Percentiles rank a stretch among this genome's conserved stretches.
phyloP scores from a whole-genome alignment of 2,888 invertebrate genomes.

The Phania funesta region DNA sequence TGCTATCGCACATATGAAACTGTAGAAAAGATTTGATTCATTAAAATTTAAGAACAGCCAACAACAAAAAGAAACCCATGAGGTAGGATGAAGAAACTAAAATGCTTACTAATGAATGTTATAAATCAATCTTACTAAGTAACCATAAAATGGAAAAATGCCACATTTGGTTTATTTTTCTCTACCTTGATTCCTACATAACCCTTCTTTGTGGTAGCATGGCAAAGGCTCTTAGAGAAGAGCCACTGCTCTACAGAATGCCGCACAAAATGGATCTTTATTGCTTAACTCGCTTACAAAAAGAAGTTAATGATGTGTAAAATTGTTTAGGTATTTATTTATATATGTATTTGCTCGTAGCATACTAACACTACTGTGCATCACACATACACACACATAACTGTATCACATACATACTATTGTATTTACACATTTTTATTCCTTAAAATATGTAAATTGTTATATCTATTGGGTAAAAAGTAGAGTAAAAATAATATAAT shows the following conservation, averaged over 20 bases:
- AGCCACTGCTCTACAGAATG: neutral
- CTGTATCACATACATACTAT: neutral
- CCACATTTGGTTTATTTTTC: neutral
- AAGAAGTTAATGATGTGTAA: conserved; percentile 66
- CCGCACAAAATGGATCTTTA: conserved; percentile 33
- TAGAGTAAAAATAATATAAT: neutral
- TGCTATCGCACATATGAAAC: too few relatives aligned
- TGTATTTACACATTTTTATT: neutral
- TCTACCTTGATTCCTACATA: neutral
- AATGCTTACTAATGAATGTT: conserved; percentile 51
- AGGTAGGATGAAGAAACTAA: neutral
- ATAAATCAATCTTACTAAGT: conserved; percentile 63
- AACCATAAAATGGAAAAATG: conserved; percentile 45
- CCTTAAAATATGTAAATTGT: neutral
- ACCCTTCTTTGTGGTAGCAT: too few relatives aligned
- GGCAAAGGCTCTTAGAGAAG: too few relatives aligned
- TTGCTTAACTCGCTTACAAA: conserved; percentile 44
- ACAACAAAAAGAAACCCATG: neutral
- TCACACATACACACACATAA: neutral
- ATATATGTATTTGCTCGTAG: too few relatives aligned
- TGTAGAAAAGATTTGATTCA: too few relatives aligned
- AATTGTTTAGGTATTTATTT: conserved; percentile 63
- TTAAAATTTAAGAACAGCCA: too few relatives aligned
- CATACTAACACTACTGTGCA: too few relatives aligned
- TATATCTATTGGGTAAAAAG: conserved; percentile 16